Conservation (phyloP, 2,113 vertebrate genomes). For the Gasterosteus aculeatus region DNA sequence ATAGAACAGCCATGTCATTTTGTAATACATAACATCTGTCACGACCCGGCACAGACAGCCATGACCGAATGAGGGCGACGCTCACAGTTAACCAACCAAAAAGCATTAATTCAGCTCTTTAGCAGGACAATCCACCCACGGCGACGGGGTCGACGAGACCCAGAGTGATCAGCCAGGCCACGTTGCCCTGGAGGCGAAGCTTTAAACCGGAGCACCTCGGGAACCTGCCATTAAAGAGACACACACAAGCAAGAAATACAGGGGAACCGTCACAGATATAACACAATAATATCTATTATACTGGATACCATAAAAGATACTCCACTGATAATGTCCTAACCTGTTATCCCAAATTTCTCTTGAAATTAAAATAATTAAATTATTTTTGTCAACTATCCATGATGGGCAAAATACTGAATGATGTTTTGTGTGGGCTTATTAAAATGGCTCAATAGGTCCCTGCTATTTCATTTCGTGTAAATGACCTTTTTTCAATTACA, state of each 20-base stretch:
- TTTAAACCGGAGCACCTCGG: no score
- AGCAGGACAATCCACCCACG: no score
- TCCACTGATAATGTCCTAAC: constrained; percentile 34
- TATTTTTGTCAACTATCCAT: constrained; percentile 32
- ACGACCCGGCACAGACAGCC: no score
- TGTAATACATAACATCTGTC: constrained; percentile 4
- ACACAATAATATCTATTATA: constrained; percentile 3
- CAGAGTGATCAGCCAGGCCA: no score
- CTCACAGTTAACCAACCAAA: no score
- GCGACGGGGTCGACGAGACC: no score
- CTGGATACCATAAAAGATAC: constrained; percentile 12
- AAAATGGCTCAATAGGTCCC: constrained; percentile 22
- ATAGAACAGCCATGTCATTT: not conserved
- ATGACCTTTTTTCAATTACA: constrained; percentile 39
- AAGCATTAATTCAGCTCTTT: no score
- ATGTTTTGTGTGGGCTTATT: constrained; percentile 22
- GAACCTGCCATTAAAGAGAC: no score
- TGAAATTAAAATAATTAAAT: constrained; percentile 52
- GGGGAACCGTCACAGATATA: not conserved
- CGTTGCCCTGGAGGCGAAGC: no score
- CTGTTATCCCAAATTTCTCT: constrained; percentile 32
- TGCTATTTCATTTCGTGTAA: constrained; percentile 41
- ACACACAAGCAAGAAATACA: no score
- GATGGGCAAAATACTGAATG: constrained; percentile 8
- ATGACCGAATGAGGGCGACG: no score